A percentile compares a stretch with the other conserved stretches of the same genome.
Conservation (phyloP, 2,888 invertebrate species). For the Hirtodrosophila histrioides region DNA sequence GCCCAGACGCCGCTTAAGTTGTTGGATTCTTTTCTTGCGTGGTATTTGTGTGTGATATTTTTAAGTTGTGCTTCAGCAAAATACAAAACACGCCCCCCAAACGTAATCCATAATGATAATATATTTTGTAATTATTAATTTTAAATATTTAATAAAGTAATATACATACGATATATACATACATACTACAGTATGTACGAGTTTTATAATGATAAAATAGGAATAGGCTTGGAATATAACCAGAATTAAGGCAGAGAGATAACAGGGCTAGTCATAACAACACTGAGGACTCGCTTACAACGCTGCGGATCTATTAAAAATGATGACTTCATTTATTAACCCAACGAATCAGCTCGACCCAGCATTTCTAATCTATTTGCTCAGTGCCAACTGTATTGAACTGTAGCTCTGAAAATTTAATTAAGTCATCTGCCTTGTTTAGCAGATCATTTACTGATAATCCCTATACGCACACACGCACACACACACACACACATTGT, state of each 20-base stretch:
- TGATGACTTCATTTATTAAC: conserved; percentile 60
- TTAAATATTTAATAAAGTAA: conserved; percentile 73
- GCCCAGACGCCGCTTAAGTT: conserved; percentile 41
- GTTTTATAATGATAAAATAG: background rate
- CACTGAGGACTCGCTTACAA: conserved; percentile 33
- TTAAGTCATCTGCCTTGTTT: conserved; percentile 60
- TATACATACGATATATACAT: conserved; percentile 48
- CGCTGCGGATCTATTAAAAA: conserved; percentile 35
- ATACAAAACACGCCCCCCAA: conserved; percentile 59
- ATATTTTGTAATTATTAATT: conserved; percentile 76
- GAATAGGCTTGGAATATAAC: conserved; percentile 2
- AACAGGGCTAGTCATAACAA: conserved; percentile 1
- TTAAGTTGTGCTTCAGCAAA: conserved; percentile 81
- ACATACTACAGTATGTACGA: conserved; percentile 21
- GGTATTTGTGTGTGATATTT: conserved; percentile 84
- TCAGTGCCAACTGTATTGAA: conserved; percentile 37
- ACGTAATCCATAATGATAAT: conserved; percentile 68
- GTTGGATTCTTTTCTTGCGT: conserved; percentile 63
- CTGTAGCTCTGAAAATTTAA: conserved; percentile 42
- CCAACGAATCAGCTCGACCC: conserved; percentile 27
- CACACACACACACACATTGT: conserved; percentile 3
- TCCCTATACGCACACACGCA: conserved; percentile 12
- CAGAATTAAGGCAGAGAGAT: background rate
- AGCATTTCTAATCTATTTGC: conserved; percentile 22
- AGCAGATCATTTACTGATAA: conserved; percentile 60